These are phyloP conservation scores for Drosophila lacicola DNA, from an alignment of 2,888 invertebrate species.

Conservation along the genomic window DNA sequence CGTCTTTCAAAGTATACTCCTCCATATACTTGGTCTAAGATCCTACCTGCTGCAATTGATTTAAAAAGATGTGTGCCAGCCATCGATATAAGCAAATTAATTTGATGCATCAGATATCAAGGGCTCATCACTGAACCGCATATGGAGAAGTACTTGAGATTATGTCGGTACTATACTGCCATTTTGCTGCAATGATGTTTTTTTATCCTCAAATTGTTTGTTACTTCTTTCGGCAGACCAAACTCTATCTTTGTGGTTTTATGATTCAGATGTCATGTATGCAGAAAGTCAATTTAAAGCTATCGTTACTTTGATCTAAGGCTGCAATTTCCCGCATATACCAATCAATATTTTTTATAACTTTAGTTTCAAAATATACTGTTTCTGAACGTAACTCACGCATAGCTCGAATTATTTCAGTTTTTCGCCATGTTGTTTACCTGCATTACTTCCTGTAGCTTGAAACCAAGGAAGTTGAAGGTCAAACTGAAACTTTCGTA, in stretches of 20 bases:
- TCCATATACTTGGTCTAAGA: conserved; percentile 80
- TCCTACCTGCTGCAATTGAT: no score
- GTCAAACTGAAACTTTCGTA: conserved; percentile 97
- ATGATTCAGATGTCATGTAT: conserved; percentile 96
- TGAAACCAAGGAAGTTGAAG: conserved; percentile 95
- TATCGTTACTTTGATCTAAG: conserved; percentile 87
- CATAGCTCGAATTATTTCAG: conserved; percentile 91
- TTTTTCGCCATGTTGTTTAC: conserved; percentile 84
- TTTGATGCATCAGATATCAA: conserved; percentile 99
- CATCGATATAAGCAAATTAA: conserved; percentile 98
- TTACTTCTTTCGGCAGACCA: conserved; percentile 94
- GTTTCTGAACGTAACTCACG: conserved; percentile 83
- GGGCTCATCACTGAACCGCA: conserved; percentile 98
- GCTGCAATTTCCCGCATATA: no score
- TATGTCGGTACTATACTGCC: conserved; percentile 99
- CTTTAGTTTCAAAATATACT: not conserved
- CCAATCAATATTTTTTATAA: no score
- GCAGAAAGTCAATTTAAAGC: conserved; percentile 97
- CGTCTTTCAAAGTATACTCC: conserved; percentile 87
- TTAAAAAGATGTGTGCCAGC: conserved; percentile 97
- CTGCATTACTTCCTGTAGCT: conserved; percentile 92
- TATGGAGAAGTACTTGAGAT: conserved; percentile 99
- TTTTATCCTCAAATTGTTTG: conserved; percentile 99
- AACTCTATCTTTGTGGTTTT: conserved; percentile 96
- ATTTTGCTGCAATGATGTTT: conserved; percentile 95